phyloP scores from a whole-genome alignment of 2,888 invertebrate genomes.

The Alloscopus bannaensis region DNA sequence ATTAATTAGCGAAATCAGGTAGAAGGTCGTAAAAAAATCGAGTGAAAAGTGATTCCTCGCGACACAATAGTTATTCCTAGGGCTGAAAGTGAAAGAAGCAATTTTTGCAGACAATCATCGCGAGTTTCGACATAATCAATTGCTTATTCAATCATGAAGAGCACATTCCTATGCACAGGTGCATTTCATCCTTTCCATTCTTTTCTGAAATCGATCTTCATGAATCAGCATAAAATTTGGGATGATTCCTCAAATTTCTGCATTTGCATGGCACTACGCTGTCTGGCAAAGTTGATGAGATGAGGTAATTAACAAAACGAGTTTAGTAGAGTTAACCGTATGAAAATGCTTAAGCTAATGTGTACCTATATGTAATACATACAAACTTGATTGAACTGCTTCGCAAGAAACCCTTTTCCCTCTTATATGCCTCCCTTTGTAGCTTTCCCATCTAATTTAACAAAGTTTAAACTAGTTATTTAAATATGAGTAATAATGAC shows the following conservation, averaged over 20 bases:
- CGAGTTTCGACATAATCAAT: not conserved
- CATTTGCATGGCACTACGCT: not conserved
- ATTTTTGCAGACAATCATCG: not conserved
- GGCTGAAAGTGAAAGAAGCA: not conserved
- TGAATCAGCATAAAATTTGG: not conserved
- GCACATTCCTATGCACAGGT: too few relatives aligned
- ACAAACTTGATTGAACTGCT: not conserved
- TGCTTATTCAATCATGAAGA: not conserved
- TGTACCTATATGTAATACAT: not conserved
- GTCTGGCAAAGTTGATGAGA: too few relatives aligned
- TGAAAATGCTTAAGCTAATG: too few relatives aligned
- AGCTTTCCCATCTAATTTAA: not conserved
- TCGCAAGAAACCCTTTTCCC: not conserved
- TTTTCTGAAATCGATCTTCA: not conserved
- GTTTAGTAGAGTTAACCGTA: not conserved
- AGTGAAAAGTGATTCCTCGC: not conserved
- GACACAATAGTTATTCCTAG: not conserved
- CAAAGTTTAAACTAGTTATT: not conserved
- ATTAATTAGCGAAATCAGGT: conserved; percentile 15
- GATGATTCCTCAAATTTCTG: not conserved
- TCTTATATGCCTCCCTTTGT: not conserved
- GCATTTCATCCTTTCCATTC: not conserved
- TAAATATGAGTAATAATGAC: not conserved
- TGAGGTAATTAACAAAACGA: not conserved
- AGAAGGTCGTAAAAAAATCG: conserved; percentile 18